Evolutionary conservation across 2,888 invertebrate species (phyloP), one percentile per base, ranked within the genome.

Genomic region (Syrista parreyssii): DNA sequence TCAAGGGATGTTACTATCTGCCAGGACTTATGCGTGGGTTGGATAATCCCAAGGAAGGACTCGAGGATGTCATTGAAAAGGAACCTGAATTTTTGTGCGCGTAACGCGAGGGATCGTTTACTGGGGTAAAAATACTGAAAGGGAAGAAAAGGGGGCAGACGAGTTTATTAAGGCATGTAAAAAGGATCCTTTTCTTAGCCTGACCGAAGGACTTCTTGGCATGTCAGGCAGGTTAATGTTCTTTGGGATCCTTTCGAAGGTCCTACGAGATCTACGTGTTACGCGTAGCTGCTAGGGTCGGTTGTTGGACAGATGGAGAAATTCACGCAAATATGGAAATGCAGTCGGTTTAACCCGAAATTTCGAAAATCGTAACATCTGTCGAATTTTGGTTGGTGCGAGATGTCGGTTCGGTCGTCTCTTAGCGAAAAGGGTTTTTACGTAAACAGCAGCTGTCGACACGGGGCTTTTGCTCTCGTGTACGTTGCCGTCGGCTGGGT

Each of bases 361-460:
- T 15, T 71, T 31, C 32, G 31, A 75, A 55, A 55, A 55, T 55
- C 55, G 55, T 55, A 31, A 12, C 71, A 71, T 71, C 71, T 71
- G 71, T 12, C 71, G 71, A 11, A 71, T 71, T 31, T 4, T 79
- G 78, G 73, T 72, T 40, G 23, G 74, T 4, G 15, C 40, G 15
- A 1, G 40, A 40, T 40, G 40, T 71, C 31, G 31, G 15, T 15
- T 31, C 71, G 71, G 71, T 71, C 31, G 12, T 75, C 78, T n/a
- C 78, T 35, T 23, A 9, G 55, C 55, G 36, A 78, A 74, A 55
- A 74, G 80, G 80, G 80, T 87, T 87, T 87, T 88, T 88, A 79
- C 88, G 86, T 83, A 88, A 88, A 88, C 84, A 88, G 85, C 87
- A 84, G 85, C 82, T 86, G 83, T 78, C 78, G 79, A 68, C 35